These are phyloP conservation scores for Ornithoptera priamus DNA, from an alignment of 2,888 invertebrate genomes.

Conservation along the genomic window DNA sequence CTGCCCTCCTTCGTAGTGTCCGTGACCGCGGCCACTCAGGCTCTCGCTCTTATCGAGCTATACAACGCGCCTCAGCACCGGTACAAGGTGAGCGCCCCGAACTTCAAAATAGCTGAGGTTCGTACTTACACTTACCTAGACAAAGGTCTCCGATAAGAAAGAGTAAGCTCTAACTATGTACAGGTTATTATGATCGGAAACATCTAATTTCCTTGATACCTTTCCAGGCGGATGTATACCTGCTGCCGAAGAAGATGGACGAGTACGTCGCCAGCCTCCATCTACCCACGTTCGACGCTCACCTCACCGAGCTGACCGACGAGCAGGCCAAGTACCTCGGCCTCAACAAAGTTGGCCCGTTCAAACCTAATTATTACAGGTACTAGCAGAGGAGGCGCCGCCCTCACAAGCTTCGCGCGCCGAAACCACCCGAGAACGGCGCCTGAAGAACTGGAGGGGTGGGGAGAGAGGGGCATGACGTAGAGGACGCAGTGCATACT, in stretches of 20 bases:
- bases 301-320: conserved; percentile 96
- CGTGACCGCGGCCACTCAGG: conserved; percentile 98
- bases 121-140: too few species aligned
- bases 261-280: conserved; percentile 99
- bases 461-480: too few species aligned
- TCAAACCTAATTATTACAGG: conserved; percentile 99
- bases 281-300: conserved; percentile 98
- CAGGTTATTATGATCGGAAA: too few species aligned
- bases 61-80: conserved; percentile 97
- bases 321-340: conserved; percentile 99
- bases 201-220: too few species aligned
- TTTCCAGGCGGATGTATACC: conserved; percentile 91
- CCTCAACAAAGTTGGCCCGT: conserved; percentile 97
- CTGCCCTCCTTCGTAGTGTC: conserved; percentile 99
- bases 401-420: not conserved
- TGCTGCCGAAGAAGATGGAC: conserved; percentile 99
- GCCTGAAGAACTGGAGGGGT: not conserved
- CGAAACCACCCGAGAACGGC: not conserved
- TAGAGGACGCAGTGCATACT: too few species aligned
- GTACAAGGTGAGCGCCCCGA: conserved; percentile 84
- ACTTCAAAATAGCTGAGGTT: too few species aligned
- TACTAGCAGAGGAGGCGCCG: conserved; percentile 65
- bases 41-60: conserved; percentile 96
- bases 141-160: too few species aligned
- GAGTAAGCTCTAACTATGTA: too few species aligned